Conservation (phyloP, 92 coral and sea anemone genomes). For the Umimayanthus kanabou region DNA sequence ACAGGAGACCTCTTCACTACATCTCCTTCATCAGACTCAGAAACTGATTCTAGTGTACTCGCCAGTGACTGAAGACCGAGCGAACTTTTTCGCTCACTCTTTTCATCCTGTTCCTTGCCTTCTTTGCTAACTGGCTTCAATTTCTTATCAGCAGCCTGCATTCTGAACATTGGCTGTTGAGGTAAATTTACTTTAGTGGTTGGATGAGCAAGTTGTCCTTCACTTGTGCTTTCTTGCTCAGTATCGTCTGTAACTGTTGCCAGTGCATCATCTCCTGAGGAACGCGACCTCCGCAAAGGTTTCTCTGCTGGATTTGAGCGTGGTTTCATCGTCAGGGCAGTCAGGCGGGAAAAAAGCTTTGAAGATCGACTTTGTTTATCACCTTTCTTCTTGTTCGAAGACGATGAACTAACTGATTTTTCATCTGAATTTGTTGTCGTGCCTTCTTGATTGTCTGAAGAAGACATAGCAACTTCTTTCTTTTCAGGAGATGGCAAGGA, state of each 20-base stretch:
- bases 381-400: constrained; percentile 25
- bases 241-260: neutral
- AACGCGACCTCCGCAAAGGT: constrained; percentile 19
- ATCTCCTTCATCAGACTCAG: neutral
- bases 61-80: neutral
- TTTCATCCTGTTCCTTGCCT: neutral
- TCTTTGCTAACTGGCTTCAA: constrained; percentile 10
- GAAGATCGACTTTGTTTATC: constrained; percentile 35
- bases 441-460: constrained; percentile 15
- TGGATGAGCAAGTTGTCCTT: neutral
- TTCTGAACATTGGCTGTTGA: constrained; percentile 4
- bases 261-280: neutral
- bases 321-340: constrained; percentile 25
- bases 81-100: constrained; percentile 8
- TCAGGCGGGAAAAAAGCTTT: constrained; percentile 34
- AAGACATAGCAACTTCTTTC: neutral
- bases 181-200: neutral
- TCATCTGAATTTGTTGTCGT: neutral
- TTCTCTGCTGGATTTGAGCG: constrained; percentile 20
- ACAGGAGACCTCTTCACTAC: neutral
- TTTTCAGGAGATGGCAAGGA: constrained; percentile 9
- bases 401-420: neutral
- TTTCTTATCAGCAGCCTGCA: constrained; percentile 28
- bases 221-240: neutral
- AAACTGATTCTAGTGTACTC: constrained; percentile 19